phyloP scores from a whole-genome alignment of 2,888 invertebrate genomes.

The Eilema sororculum region DNA sequence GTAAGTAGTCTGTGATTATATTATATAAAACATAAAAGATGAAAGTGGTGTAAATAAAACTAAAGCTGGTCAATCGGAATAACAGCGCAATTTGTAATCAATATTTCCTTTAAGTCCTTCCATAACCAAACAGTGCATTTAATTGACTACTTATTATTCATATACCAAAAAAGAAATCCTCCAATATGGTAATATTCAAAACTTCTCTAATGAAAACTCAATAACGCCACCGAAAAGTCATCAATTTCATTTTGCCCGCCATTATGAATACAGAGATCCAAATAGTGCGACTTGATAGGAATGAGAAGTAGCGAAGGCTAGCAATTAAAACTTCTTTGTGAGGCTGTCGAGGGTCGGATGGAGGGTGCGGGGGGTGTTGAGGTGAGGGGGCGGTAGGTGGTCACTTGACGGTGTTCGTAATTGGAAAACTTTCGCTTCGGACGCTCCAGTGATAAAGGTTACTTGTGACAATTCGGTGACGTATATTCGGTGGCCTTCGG shows the following conservation, averaged over 20 bases:
- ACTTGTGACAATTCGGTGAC: constrained; percentile 70
- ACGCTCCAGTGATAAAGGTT: constrained; percentile 70
- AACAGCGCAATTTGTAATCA: too few species aligned
- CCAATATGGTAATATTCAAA: constrained; percentile 15
- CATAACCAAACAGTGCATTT: too few species aligned
- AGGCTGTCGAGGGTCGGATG: constrained; percentile 52
- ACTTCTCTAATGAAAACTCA: constrained; percentile 30
- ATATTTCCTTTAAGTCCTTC: too few species aligned
- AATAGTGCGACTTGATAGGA: constrained; percentile 80
- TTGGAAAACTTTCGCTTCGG: constrained; percentile 76
- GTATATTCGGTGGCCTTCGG: constrained; percentile 21
- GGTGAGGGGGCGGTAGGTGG: constrained; percentile 59
- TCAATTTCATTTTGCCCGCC: constrained; percentile 45
- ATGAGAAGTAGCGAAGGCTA: constrained; percentile 78
- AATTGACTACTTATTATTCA: too few species aligned
- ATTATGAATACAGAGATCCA: constrained; percentile 65
- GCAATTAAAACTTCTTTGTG: constrained; percentile 87
- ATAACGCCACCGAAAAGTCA: constrained; percentile 38
- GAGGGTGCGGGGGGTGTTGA: constrained; percentile 38
- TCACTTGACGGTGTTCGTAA: constrained; percentile 82
- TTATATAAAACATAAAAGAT: too few species aligned
- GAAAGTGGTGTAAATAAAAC: too few species aligned
- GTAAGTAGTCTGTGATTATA: too few species aligned
- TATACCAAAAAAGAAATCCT: constrained; percentile 2
- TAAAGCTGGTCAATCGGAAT: too few species aligned